Evolutionary conservation across 2,797 vertebrate genomes (phyloP).

Genomic region (Tragelaphus oryx): DNA sequence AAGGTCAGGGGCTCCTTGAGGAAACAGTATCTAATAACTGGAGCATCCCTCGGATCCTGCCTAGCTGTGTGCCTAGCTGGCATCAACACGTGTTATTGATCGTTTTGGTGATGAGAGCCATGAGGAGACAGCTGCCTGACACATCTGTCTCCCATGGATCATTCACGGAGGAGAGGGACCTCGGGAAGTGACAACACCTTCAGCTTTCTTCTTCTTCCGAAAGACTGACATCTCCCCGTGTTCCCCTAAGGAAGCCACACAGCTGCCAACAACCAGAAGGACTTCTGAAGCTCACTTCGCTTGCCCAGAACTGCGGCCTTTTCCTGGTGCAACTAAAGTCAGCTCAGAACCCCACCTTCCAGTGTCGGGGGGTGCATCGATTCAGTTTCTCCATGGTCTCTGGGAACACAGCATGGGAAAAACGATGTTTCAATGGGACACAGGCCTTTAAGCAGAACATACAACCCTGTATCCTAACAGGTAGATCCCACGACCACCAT

Average conservation of each 20-base stretch:
- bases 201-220: background rate
- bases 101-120: background rate
- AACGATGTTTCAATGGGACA: constrained; percentile 62
- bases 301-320: background rate
- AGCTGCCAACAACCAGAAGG: background rate
- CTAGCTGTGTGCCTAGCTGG: background rate
- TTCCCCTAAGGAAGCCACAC: background rate
- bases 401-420: constrained; percentile 62
- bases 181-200: background rate
- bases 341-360: constrained; percentile 29
- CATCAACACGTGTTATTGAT: background rate
- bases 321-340: background rate
- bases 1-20: background rate
- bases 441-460: constrained; percentile 58
- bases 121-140: constrained; percentile 6
- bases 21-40: background rate
- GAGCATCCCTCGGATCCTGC: background rate
- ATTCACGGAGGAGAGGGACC: background rate
- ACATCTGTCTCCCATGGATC: background rate
- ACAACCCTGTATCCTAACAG: constrained; percentile 46
- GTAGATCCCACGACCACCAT: background rate
- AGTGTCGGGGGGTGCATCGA: background rate
- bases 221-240: background rate
- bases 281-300: background rate
- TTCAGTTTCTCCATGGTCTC: constrained; percentile 69